Conservation (phyloP, 2,797 vertebrate species). For the Furcifer pardalis region DNA sequence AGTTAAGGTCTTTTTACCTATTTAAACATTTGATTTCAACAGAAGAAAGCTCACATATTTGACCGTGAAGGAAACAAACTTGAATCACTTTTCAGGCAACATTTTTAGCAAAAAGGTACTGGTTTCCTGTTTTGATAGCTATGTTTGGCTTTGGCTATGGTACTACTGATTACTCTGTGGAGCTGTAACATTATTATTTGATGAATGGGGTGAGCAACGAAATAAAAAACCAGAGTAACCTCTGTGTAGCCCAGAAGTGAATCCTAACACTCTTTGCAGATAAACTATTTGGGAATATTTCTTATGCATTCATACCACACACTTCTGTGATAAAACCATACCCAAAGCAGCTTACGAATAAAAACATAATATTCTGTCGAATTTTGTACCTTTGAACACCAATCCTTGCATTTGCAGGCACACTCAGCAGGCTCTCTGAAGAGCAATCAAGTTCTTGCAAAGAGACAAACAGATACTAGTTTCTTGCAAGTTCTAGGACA, state of each 20-base stretch:
- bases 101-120: too few relatives aligned
- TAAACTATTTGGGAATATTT: neutral
- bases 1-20: neutral
- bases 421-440: slow-evolving; percentile 53
- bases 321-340: neutral
- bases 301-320: neutral
- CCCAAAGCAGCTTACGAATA: neutral
- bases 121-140: too few relatives aligned
- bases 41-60: neutral
- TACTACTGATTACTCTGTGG: neutral
- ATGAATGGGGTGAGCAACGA: too few relatives aligned
- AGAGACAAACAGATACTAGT: too few relatives aligned
- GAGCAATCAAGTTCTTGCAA: slow-evolving; percentile 55
- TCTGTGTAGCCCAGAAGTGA: neutral
- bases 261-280: neutral
- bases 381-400: neutral
- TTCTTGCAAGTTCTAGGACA: too few relatives aligned
- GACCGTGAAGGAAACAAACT: neutral
- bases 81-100: too few relatives aligned
- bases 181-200: too few relatives aligned
- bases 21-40: slow-evolving; percentile 29
- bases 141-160: neutral
- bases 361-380: neutral
- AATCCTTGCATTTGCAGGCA: slow-evolving; percentile 10
- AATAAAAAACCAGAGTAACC: neutral